These are phyloP conservation scores for Dryobates pubescens DNA, from an alignment of 2,797 vertebrate species.

Conservation along the genomic window DNA sequence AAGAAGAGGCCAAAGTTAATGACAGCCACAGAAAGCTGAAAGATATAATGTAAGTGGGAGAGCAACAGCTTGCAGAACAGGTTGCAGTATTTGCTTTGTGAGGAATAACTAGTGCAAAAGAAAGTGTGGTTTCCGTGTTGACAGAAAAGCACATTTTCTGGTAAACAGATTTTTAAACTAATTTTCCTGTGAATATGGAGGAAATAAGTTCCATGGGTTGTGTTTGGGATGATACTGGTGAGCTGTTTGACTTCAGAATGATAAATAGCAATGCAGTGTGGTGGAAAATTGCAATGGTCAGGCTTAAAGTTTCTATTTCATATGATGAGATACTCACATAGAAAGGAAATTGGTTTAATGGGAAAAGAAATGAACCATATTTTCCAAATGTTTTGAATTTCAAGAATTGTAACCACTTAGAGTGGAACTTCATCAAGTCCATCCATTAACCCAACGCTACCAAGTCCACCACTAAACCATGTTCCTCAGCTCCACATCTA, in stretches of 20 bases:
- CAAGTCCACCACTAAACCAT: too few relatives aligned
- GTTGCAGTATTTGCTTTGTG: conserved; percentile 38
- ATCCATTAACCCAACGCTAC: too few relatives aligned
- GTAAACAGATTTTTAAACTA: conserved; percentile 43
- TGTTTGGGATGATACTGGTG: not conserved
- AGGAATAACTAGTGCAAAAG: conserved; percentile 26
- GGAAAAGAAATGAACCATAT: not conserved
- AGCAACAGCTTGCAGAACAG: conserved; percentile 62
- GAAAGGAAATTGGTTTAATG: not conserved
- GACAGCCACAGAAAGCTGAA: conserved; percentile 70
- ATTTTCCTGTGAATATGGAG: not conserved
- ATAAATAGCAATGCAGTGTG: conserved; percentile 10
- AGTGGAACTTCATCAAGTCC: too few relatives aligned
- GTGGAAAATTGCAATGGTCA: not conserved
- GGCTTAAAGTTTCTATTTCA: not conserved
- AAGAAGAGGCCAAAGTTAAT: conserved; percentile 80
- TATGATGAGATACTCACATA: not conserved
- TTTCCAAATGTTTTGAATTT: not conserved
- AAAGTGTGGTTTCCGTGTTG: conserved; percentile 35
- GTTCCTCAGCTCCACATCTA: too few relatives aligned
- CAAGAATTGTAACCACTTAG: too few relatives aligned
- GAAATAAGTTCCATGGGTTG: conserved; percentile 15
- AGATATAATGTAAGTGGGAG: conserved; percentile 61
- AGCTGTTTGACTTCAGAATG: not conserved
- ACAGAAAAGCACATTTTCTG: conserved; percentile 16